Percentiles rank a stretch among this genome's conserved stretches.
Conservation (phyloP, 2,797 vertebrate genomes). For the Sebastiscus albofasciatus region DNA sequence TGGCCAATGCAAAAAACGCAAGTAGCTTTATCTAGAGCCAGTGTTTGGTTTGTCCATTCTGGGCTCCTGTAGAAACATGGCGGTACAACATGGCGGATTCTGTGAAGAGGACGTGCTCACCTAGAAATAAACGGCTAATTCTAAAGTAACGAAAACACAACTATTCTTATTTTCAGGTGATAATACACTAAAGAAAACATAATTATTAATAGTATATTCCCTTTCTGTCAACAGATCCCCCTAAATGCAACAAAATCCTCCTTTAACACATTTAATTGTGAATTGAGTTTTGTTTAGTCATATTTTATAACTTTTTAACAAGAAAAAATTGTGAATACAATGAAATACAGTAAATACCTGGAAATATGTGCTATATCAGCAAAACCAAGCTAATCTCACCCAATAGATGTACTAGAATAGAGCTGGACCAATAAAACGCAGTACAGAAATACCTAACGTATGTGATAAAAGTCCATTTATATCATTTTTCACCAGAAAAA, state of each 20-base stretch:
- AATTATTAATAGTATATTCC: too few relatives aligned
- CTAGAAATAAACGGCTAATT: too few relatives aligned
- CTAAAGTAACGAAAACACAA: too few relatives aligned
- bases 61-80: too few relatives aligned
- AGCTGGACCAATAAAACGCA: not conserved
- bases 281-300: not conserved
- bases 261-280: not conserved
- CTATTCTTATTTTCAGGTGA: too few relatives aligned
- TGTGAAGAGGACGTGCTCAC: too few relatives aligned
- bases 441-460: not conserved
- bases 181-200: too few relatives aligned
- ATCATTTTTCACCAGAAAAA: not conserved
- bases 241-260: too few relatives aligned
- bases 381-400: not conserved
- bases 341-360: not conserved
- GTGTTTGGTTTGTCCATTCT: too few relatives aligned
- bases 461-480: not conserved
- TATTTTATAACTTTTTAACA: not conserved
- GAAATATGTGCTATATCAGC: not conserved
- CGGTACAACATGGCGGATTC: too few relatives aligned
- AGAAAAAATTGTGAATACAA: not conserved
- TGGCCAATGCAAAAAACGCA: not conserved
- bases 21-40: too few relatives aligned
- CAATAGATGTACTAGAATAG: not conserved
- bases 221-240: too few relatives aligned